These are phyloP conservation scores for Actinemys pallida DNA, from an alignment of 2,113 vertebrate species.

Conservation along the genomic window DNA sequence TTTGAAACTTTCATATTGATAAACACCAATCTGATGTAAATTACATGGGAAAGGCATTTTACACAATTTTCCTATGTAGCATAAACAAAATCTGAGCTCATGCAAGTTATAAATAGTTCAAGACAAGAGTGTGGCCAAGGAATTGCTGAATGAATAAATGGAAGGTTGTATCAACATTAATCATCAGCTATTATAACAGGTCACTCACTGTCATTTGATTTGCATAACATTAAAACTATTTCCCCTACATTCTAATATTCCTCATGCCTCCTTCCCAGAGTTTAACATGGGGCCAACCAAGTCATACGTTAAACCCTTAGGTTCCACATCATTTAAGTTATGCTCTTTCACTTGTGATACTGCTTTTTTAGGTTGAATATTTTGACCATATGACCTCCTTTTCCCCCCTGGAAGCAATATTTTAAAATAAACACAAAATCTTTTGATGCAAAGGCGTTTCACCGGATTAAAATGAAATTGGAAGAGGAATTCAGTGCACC, in stretches of 20 bases:
- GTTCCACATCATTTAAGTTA: slow-evolving; percentile 43
- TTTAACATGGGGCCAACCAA: slow-evolving; percentile 43
- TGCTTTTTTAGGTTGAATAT: background rate
- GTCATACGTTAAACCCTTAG: slow-evolving; percentile 57
- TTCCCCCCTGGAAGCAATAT: background rate
- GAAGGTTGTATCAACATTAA: slow-evolving; percentile 50
- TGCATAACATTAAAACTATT: slow-evolving; percentile 29
- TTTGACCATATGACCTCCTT: slow-evolving; percentile 20
- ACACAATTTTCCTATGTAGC: background rate
- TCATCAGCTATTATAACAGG: slow-evolving; percentile 56
- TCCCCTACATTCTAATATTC: slow-evolving; percentile 31
- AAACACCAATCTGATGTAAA: slow-evolving; percentile 7
- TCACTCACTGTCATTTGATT: slow-evolving; percentile 56
- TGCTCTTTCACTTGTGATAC: slow-evolving; percentile 16
- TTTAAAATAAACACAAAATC: slow-evolving; percentile 52
- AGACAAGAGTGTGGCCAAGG: slow-evolving; percentile 46
- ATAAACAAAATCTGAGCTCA: slow-evolving; percentile 54
- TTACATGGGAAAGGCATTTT: background rate
- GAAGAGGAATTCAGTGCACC: slow-evolving; percentile 39
- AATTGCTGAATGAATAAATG: slow-evolving; percentile 46
- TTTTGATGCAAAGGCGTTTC: slow-evolving; percentile 44
- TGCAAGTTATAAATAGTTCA: slow-evolving; percentile 53
- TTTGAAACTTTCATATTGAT: background rate
- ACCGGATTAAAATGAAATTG: slow-evolving; percentile 61
- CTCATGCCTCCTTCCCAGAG: slow-evolving; percentile 42